Base-by-base conservation (phyloP, 2,797 vertebrate genomes). In the Ataeniobius toweri region DNA sequence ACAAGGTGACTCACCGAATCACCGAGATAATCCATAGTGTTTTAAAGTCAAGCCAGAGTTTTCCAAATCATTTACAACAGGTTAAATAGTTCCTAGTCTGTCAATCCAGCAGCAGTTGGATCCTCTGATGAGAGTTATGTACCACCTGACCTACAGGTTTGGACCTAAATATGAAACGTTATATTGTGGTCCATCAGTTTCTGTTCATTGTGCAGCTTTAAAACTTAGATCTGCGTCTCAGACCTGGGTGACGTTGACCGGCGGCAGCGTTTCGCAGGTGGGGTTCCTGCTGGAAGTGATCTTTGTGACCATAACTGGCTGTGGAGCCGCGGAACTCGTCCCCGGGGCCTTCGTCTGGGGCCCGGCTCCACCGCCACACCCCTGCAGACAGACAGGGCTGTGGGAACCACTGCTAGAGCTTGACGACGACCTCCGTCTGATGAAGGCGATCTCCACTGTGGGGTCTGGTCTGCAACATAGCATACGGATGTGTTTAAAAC, bases 401-500 rank as follows among this genome's bases (percentile, higher is more conserved):
- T 95, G 95, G 1, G 89, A 89, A 13, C 88, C 94, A 79, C 94
- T 95, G 85, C 91, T 89, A 73, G 93, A 94, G 85, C 86, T 85
- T 53, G 91, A 86, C 6, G 87, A 91, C 1, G 83, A 93, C 50
- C 95, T 94, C 80, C 94, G 92, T 61, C 96, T 93, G 91, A 99
- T 97, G 85, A 98, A 99, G 72, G 96, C 96, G 65, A 99, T 97
- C 82, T 99, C 98, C 93, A 96, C 97, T 6, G 95, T 94, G 20
- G 95, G 93, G 84, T 97, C 96, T 7, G 95, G 95, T 93, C 97
- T 99, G 83, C 31, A 86, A 87, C 75, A 53, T 22, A 4, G 50
- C 67, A 31, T 5, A n/a, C 68, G 13, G 41, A 58, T 39, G 16
- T 6, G 9, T 36, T 58, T 26, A n/a, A 41, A 46, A 26, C 6